These are phyloP conservation scores for Yoshiicerus persimilis DNA, from an alignment of 1,140 invertebrate species.

Conservation along the genomic window DNA sequence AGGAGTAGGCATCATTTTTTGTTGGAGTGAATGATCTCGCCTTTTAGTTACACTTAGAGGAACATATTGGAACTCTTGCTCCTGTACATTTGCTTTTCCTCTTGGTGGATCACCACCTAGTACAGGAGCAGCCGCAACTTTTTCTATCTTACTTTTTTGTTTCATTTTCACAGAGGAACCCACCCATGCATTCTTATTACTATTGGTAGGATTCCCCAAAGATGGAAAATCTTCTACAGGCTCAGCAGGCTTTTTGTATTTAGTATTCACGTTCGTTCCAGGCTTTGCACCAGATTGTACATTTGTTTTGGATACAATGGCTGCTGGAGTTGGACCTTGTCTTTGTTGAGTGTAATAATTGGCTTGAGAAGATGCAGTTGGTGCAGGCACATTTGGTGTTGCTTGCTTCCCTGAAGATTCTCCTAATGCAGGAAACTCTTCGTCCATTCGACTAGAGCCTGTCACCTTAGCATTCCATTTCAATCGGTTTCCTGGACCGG, in stretches of 20 bases:
- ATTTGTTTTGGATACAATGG: neutral
- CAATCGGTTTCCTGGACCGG: neutral
- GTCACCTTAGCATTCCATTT: slow-evolving; percentile 45
- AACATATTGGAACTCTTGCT: slow-evolving; percentile 33
- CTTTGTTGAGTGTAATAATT: neutral
- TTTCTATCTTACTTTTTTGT: slow-evolving; percentile 14
- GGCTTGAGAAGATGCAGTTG: neutral
- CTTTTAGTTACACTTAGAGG: slow-evolving; percentile 32
- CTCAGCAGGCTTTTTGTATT: neutral
- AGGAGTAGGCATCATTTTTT: neutral
- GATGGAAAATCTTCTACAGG: slow-evolving; percentile 24
- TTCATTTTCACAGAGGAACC: neutral
- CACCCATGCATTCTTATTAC: neutral
- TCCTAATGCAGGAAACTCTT: slow-evolving; percentile 44
- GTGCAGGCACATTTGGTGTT: neutral
- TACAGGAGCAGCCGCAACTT: slow-evolving; percentile 33
- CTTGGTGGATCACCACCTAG: neutral
- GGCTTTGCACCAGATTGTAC: neutral
- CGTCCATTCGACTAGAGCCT: slow-evolving; percentile 37
- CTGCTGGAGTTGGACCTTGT: neutral
- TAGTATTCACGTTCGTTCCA: neutral
- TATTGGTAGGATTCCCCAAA: neutral
- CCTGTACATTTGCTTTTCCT: neutral
- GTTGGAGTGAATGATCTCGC: neutral
- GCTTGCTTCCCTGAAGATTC: neutral